These are phyloP conservation scores for Natator depressus DNA, from an alignment of 2,113 vertebrate species.

Conservation along the genomic window DNA sequence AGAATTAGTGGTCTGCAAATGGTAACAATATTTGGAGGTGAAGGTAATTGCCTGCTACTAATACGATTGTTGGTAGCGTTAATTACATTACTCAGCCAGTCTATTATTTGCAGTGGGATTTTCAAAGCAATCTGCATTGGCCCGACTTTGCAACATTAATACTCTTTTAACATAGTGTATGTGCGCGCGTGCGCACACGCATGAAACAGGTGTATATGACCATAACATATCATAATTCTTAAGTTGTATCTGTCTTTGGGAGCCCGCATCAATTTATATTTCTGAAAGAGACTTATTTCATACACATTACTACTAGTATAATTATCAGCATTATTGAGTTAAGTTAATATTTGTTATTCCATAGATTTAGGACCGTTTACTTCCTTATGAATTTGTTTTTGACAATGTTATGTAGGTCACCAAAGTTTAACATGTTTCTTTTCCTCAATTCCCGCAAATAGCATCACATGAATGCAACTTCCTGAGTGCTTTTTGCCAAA, in stretches of 20 bases:
- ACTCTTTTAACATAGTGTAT: too few relatives aligned
- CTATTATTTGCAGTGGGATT: neutral
- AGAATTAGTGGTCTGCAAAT: too few relatives aligned
- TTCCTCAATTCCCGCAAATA: constrained; percentile 30
- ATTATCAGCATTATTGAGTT: too few relatives aligned
- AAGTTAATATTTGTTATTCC: too few relatives aligned
- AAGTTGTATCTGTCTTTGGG: neutral
- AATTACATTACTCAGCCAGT: neutral
- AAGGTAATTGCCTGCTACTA: neutral
- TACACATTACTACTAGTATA: neutral
- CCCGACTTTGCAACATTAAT: neutral
- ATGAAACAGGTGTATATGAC: neutral
- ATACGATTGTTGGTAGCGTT: neutral
- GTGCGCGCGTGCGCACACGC: too few relatives aligned
- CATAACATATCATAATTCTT: neutral
- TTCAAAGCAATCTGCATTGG: neutral
- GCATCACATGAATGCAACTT: constrained; percentile 51
- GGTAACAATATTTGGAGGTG: too few relatives aligned
- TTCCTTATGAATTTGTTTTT: constrained; percentile 34
- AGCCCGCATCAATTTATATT: neutral
- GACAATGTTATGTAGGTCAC: constrained; percentile 55
- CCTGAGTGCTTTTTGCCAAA: constrained; percentile 16
- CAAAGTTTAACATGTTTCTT: constrained; percentile 15
- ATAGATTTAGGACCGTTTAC: neutral
- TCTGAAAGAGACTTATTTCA: neutral